These are phyloP conservation scores for Melanotaenia maccullochi DNA, from an alignment of 2,797 vertebrate genomes.

Conservation along the genomic window DNA sequence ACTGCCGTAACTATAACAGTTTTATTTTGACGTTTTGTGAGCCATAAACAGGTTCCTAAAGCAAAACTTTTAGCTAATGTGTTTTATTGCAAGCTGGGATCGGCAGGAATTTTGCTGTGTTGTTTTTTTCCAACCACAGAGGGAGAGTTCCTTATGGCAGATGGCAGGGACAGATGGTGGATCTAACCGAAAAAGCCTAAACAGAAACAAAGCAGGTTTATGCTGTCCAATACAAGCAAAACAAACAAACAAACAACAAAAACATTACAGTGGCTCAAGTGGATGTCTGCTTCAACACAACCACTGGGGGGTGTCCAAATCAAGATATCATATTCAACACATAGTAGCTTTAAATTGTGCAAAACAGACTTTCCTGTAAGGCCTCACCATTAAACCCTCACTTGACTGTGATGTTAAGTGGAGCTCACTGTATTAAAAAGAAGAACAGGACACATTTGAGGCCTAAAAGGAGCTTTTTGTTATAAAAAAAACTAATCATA, in stretches of 20 bases:
- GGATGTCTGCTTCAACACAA: neutral
- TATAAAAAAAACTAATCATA: neutral
- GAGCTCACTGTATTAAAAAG: neutral
- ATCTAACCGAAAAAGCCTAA: constrained; percentile 48
- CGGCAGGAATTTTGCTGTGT: constrained; percentile 55
- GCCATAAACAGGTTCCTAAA: neutral
- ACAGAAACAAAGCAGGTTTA: constrained; percentile 47
- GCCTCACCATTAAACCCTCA: neutral
- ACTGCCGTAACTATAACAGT: neutral
- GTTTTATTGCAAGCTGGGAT: constrained; percentile 9
- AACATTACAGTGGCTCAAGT: neutral
- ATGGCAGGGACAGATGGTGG: constrained; percentile 69
- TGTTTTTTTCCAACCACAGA: constrained; percentile 45
- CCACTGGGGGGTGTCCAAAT: constrained; percentile 36
- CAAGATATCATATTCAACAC: neutral
- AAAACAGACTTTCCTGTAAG: neutral
- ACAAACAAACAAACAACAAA: neutral
- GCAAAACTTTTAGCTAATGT: neutral
- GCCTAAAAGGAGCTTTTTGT: neutral
- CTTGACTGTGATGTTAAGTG: neutral
- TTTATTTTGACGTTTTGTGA: neutral
- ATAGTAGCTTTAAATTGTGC: neutral
- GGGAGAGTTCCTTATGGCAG: constrained; percentile 61
- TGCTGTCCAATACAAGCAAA: constrained; percentile 46
- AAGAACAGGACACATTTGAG: neutral